Evolutionary conservation across 2,888 invertebrate genomes (phyloP).

Genomic region (Autographa pulchrina): DNA sequence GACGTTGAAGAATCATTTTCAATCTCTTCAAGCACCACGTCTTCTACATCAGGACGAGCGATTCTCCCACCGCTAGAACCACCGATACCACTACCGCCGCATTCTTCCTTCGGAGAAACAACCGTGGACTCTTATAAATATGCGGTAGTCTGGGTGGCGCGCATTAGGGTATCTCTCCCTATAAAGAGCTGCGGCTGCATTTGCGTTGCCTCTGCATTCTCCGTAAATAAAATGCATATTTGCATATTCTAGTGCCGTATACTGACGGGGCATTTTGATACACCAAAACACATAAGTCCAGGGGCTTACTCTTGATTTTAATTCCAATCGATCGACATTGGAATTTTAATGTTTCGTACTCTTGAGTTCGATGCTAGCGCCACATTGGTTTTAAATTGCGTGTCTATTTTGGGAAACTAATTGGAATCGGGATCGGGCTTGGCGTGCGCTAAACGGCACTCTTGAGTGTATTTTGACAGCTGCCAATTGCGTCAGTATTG

Average conservation of each 20-base stretch:
- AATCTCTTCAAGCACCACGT: constrained; percentile 29
- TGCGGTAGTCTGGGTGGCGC: constrained; percentile 18
- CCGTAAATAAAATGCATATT: constrained; percentile 8
- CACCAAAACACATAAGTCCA: background rate
- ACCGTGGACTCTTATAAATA: constrained; percentile 29
- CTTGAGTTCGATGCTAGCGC: no score
- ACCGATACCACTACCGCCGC: constrained; percentile 10
- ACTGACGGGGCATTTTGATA: no score
- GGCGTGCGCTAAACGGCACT: no score
- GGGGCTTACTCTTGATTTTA: no score
- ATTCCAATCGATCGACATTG: no score
- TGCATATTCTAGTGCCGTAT: constrained; percentile 6
- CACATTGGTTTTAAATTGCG: no score
- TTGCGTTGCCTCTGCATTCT: background rate
- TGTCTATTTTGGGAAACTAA: no score
- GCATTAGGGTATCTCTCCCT: constrained; percentile 9
- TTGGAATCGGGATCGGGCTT: no score
- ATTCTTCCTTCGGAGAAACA: constrained; percentile 18
- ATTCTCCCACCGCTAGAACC: background rate
- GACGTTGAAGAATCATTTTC: constrained; percentile 25
- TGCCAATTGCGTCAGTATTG: no score
- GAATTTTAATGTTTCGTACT: no score
- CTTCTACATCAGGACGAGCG: constrained; percentile 3
- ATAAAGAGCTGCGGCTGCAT: background rate
- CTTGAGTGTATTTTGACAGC: no score